Evolutionary conservation across 1,140 invertebrate genomes (phyloP).

Genomic region (Ctenoplectra terminalis): DNA sequence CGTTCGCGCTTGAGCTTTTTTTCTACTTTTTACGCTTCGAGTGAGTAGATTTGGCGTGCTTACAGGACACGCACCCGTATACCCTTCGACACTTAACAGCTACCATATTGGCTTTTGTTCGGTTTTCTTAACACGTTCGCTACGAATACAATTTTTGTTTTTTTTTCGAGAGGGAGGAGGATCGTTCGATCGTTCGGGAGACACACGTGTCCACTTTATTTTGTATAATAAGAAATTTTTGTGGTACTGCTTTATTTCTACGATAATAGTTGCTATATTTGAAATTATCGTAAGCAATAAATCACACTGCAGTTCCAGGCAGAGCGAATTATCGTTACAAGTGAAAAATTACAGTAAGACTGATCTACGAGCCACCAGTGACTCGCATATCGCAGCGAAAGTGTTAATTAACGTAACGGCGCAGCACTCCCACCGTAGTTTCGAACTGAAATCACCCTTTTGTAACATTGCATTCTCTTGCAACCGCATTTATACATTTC

Average conservation of each 20-base stretch:
- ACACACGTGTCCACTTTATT: neutral
- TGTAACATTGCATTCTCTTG: neutral
- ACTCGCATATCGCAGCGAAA: constrained; percentile 38
- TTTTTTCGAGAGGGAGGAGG: too few relatives aligned
- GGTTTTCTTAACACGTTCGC: constrained; percentile 3
- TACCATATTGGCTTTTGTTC: neutral
- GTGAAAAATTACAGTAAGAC: constrained; percentile 7
- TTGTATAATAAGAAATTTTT: neutral
- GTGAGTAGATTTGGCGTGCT: neutral
- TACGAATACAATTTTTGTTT: neutral
- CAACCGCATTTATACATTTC: neutral
- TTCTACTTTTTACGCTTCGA: neutral
- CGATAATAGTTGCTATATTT: neutral
- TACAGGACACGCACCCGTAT: neutral
- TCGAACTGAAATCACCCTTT: neutral
- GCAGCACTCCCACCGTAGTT: neutral
- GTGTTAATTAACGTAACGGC: constrained; percentile 39
- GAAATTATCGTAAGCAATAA: neutral
- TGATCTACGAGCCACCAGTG: constrained; percentile 10
- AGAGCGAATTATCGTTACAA: constrained; percentile 20
- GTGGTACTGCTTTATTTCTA: neutral
- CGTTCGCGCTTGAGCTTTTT: neutral
- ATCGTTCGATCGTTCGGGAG: neutral
- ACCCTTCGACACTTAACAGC: neutral
- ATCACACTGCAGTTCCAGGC: neutral